Evolutionary conservation across 1,140 invertebrate species (phyloP).

Genomic region (Philotrypesis tridentata): DNA sequence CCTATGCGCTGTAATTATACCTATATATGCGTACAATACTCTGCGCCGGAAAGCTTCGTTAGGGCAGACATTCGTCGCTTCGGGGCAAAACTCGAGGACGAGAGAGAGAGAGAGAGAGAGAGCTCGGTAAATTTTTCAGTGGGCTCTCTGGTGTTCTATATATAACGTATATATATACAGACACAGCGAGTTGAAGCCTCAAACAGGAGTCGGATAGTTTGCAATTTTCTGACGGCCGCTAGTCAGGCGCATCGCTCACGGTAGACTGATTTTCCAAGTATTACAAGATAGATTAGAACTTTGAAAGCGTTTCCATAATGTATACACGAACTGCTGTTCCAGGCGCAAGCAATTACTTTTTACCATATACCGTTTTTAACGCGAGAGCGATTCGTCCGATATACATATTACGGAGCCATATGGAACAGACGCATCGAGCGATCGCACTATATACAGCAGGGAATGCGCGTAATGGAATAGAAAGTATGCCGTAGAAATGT

Average conservation of each 20-base stretch:
- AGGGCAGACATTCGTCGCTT: constrained; percentile 44
- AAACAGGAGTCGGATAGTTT: constrained; percentile 40
- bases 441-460: no score
- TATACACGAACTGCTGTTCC: neutral
- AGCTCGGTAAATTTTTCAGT: constrained; percentile 30
- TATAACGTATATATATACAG: neutral
- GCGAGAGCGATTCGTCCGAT: no score
- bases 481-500: no score
- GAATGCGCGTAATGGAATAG: no score
- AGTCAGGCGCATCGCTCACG: neutral
- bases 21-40: neutral
- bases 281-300: neutral
- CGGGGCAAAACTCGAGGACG: constrained; percentile 26
- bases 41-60: constrained; percentile 42
- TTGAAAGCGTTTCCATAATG: neutral
- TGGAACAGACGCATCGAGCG: no score
- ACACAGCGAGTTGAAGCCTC: neutral
- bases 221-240: constrained; percentile 19
- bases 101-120: neutral
- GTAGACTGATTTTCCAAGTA: constrained; percentile 9
- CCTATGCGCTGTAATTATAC: no score
- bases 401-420: no score
- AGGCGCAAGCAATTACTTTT: no score
- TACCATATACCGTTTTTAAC: no score
- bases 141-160: neutral